These are phyloP conservation scores for Trachelus troglodyta DNA, from an alignment of 2,888 invertebrate species.

Conservation along the genomic window DNA sequence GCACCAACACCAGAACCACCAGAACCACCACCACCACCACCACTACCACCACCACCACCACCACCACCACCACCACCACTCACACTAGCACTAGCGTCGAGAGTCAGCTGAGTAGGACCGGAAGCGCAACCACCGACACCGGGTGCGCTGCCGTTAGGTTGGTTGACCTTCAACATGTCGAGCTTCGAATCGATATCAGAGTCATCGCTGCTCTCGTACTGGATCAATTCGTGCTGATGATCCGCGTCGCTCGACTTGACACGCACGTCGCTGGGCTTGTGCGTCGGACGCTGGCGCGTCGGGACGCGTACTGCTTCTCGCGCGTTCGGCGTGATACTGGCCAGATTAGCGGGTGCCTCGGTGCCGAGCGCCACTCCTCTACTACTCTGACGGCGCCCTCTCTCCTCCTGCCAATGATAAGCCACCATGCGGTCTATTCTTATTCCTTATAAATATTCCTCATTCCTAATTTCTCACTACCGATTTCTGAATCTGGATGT, in stretches of 20 bases:
- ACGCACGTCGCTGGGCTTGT: constrained; percentile 37
- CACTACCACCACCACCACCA: not conserved
- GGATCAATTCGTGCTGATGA: constrained; percentile 8
- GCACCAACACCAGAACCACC: constrained; percentile 7
- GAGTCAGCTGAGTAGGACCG: constrained; percentile 3
- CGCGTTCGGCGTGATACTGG: constrained; percentile 64
- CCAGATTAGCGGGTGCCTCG: constrained; percentile 60
- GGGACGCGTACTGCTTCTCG: constrained; percentile 58
- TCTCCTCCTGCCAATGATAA: constrained; percentile 50
- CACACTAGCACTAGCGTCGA: constrained; percentile 3
- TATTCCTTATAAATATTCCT: too few species aligned
- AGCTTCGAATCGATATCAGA: constrained; percentile 15
- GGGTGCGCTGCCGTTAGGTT: not conserved
- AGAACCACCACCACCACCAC: constrained; percentile 6
- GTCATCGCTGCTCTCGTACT: constrained; percentile 27
- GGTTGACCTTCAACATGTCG: constrained; percentile 8
- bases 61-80: constrained; percentile 9
- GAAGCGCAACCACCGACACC: too few species aligned
- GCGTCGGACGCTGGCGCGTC: constrained; percentile 46
- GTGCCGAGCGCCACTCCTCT: constrained; percentile 50
- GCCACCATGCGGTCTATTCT: constrained; percentile 6
- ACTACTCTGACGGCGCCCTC: constrained; percentile 51
- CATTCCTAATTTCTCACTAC: too few species aligned
- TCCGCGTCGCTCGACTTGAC: constrained; percentile 30
- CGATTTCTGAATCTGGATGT: too few species aligned